Base-by-base conservation (phyloP, 2,797 vertebrate species). In the Benthosema pterotum region DNA sequence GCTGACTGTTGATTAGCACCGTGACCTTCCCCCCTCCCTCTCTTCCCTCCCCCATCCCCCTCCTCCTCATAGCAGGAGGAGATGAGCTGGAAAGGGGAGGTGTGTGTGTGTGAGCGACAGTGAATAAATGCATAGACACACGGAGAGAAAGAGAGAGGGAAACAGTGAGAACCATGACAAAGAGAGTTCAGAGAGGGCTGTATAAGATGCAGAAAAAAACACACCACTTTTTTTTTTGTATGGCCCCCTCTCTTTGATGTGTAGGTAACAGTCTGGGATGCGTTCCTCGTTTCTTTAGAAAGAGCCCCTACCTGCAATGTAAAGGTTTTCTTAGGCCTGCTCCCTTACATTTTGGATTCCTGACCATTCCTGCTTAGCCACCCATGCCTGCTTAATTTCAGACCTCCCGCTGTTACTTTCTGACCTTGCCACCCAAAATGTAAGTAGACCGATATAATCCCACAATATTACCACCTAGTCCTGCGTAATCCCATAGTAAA, bases 101-200 rank as follows among this genome's bases (percentile, higher is more conserved):
- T n/a, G 68, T n/a, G n/a, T n/a, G n/a, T 28, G 59, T 19, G 19
- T 51, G 52, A 48, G 15, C 42, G 50, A 42, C 19, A 8, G 11
- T 65, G 15, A 67, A 62, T 72, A 57, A 49, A 60, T 57, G 25
- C 48, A 55, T 51, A 25, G 55, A 63, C 25, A 57, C 46, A 55
- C 54, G 45, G 16, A 19, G 16, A 13, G 28, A 13, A 28, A 16
- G 19, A 48, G 15, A 15, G 15, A 22, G 22, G 4, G 3, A 55
- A n/a, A 1, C 8, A 43, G 15, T 1, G 9, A 47, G 28, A 11
- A 28, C 13, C 18, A 43, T n/a, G 42, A 13, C 6, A 3, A 11
- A 46, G 38, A 52, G n/a, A 49, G 47, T 18, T 12, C 22, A 13
- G 15, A 5, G 12, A 22, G 49, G 18, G 49, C 5, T 14, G 58